Base-by-base conservation (phyloP, 2,888 invertebrate species). In the Apoda limacodes region DNA sequence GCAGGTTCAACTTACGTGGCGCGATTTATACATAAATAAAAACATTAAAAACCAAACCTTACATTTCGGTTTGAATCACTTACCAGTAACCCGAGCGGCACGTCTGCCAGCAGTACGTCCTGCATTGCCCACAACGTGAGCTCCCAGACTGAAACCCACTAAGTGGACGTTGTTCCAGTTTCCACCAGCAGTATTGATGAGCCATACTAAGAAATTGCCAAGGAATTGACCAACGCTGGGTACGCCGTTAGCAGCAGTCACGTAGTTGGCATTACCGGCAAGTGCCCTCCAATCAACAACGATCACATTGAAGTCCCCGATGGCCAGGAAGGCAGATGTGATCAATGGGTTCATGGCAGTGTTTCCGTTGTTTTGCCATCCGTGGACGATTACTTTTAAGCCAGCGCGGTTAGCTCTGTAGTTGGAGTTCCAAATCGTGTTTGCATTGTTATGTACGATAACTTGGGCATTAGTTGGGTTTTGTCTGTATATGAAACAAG, bases 81-180 rank as follows among this genome's bases (percentile, higher is more conserved):
- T 23, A 60, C 58, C 60, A 17, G 59, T 58, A 1, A 61, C 37
- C 32, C 62, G 44, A 2, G 32, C 37, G 1, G 51, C 31, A 20
- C 36, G 35, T 3, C 55, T 48, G 4, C 48, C 46, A 20, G 46
- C 42, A 4, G 34, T 23, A 9, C 64, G 50, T 2, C 66, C 64
- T 31, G 61, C 61, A 14, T 43, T 53, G 1, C 64, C 69, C 2
- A 60, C 55, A 3, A 63, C 45, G 36, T 71, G 70, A 17, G 65
- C 69, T 3, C 70, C 70, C 27, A 70, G 50, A 34, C 67, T 67
- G 45, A 54, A 60, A 2, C 71, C 71, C 7, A 66, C 43, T 3
- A 69, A 31, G 25, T 69, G 71, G 2, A 68, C 45, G 3, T 50
- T 45, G 29, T 54, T 43, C 53, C 57, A 61, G 33, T 52, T 47